phyloP scores from a whole-genome alignment of 1,140 invertebrate species.

The Drosophila truncata region DNA sequence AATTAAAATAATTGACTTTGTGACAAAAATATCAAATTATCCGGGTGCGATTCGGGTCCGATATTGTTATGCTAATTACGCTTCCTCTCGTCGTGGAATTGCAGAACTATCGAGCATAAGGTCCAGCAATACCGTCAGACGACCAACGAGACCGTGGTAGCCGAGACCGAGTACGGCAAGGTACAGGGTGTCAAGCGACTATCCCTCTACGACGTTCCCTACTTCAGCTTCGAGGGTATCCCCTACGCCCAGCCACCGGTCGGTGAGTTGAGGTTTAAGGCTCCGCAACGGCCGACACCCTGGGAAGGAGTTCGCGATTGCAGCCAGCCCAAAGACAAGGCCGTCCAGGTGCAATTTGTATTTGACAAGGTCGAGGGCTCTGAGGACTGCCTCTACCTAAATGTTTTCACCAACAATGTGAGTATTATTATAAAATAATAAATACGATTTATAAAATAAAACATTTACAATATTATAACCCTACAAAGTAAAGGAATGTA shows the following conservation, averaged over 20 bases:
- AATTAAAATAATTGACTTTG: slow-evolving; percentile 66
- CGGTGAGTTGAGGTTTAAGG: slow-evolving; percentile 86
- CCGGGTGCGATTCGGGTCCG: slow-evolving; percentile 10
- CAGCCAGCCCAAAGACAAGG: slow-evolving; percentile 82
- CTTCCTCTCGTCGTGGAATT: slow-evolving; percentile 23
- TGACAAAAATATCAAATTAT: slow-evolving; percentile 61
- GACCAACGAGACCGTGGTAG: slow-evolving; percentile 74
- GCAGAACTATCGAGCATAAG: slow-evolving; percentile 78
- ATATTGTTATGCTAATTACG: slow-evolving; percentile 58
- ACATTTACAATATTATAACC: too few relatives aligned
- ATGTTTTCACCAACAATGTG: slow-evolving; percentile 89
- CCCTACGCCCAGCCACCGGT: slow-evolving; percentile 87
- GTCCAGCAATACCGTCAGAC: slow-evolving; percentile 73
- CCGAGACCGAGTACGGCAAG: slow-evolving; percentile 75
- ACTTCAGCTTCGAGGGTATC: slow-evolving; percentile 86
- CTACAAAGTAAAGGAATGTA: not conserved
- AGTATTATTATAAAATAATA: slow-evolving; percentile 68
- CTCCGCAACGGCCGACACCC: slow-evolving; percentile 85
- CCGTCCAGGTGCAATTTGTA: slow-evolving; percentile 80
- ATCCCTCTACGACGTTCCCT: slow-evolving; percentile 72
- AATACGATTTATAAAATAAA: not conserved
- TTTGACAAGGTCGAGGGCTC: slow-evolving; percentile 83
- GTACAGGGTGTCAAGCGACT: slow-evolving; percentile 73
- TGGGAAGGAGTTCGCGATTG: slow-evolving; percentile 74
- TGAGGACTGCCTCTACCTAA: slow-evolving; percentile 91